These are phyloP conservation scores for Notamacropus eugenii DNA, from an alignment of 2,797 vertebrate species.

Conservation along the genomic window DNA sequence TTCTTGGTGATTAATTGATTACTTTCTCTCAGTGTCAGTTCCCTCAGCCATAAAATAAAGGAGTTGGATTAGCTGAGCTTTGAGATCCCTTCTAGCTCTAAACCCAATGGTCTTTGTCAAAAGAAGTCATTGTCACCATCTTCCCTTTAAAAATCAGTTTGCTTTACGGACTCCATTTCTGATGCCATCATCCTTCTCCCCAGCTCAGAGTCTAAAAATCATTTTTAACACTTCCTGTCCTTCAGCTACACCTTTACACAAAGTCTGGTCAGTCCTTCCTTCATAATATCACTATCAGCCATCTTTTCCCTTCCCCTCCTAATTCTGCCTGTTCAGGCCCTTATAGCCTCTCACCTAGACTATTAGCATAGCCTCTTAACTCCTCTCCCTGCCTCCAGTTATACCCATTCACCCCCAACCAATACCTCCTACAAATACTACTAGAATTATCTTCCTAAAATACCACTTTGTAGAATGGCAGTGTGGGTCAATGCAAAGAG, in stretches of 20 bases:
- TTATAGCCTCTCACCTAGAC: neutral
- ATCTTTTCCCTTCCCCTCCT: neutral
- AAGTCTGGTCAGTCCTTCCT: neutral
- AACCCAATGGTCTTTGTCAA: neutral
- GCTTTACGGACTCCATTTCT: neutral
- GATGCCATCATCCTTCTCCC: neutral
- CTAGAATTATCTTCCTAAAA: neutral
- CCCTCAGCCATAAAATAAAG: neutral
- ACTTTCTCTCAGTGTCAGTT: neutral
- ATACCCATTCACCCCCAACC: neutral
- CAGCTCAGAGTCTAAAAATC: neutral
- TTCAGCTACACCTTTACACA: neutral
- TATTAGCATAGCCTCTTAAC: neutral
- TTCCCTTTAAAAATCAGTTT: neutral
- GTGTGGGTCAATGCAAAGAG: neutral
- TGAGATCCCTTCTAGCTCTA: neutral
- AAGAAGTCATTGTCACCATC: neutral
- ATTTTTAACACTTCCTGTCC: neutral
- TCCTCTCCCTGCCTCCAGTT: neutral
- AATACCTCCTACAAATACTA: neutral
- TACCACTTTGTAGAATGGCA: neutral
- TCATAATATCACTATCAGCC: neutral
- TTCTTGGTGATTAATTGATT: neutral
- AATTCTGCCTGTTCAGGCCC: neutral
- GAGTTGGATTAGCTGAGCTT: neutral